These are phyloP conservation scores for Aspidiotus rigidus DNA, from an alignment of 2,888 invertebrate species.

Conservation along the genomic window DNA sequence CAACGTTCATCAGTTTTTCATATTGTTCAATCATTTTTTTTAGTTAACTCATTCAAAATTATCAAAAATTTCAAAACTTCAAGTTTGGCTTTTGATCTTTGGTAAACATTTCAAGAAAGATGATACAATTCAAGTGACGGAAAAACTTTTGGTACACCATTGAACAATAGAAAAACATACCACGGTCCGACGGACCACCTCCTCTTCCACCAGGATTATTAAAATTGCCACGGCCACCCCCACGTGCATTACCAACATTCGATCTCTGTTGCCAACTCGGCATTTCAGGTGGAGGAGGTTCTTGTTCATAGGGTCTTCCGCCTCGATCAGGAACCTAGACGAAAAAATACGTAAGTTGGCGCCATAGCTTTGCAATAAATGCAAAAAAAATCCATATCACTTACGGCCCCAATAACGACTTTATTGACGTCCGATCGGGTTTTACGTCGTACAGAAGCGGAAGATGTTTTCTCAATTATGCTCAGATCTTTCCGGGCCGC, in stretches of 20 bases:
- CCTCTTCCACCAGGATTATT: constrained; percentile 39
- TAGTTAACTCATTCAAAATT: no score
- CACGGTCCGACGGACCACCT: no score
- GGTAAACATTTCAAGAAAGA: no score
- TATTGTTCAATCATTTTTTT: no score
- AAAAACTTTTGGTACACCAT: background rate
- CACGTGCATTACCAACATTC: constrained; percentile 46
- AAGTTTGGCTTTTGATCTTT: no score
- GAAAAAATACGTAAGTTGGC: background rate
- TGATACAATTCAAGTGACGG: no score
- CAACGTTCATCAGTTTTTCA: no score
- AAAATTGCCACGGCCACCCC: constrained; percentile 43
- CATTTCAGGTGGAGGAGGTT: constrained; percentile 94
- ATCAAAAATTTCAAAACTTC: no score
- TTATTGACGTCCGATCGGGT: constrained; percentile 76
- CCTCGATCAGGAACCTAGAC: constrained; percentile 84
- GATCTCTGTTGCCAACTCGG: constrained; percentile 77
- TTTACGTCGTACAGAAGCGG: constrained; percentile 71
- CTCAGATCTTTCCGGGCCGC: constrained; percentile 76
- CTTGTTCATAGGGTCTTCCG: constrained; percentile 80
- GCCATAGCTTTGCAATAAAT: no score
- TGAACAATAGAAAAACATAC: no score
- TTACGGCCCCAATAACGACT: constrained; percentile 74
- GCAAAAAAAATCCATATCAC: constrained; percentile 34
- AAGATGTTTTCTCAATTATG: constrained; percentile 86